These are phyloP conservation scores for Cryptocephalus primarius DNA, from an alignment of 2,888 invertebrate species.

Conservation along the genomic window DNA sequence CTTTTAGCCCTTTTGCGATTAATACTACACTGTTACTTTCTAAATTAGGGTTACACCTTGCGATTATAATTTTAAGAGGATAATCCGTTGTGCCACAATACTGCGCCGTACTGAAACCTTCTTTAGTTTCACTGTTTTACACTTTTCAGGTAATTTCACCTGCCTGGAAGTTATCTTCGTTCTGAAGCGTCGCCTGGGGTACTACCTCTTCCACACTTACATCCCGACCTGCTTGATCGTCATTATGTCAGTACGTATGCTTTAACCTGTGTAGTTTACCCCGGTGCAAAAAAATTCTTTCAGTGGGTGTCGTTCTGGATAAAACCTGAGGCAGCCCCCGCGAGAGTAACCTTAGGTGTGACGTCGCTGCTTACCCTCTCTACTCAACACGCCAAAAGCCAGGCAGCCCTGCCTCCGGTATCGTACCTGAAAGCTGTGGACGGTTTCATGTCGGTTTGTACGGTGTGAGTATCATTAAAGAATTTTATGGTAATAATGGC, in stretches of 20 bases:
- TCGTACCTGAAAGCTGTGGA: conserved; percentile 89
- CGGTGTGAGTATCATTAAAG: conserved; percentile 49
- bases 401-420: conserved; percentile 85
- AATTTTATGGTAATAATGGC: neutral
- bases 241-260: conserved; percentile 73
- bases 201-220: conserved; percentile 88
- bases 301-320: conserved; percentile 95
- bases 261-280: too few relatives aligned
- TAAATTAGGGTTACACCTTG: too few relatives aligned
- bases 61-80: too few relatives aligned
- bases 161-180: conserved; percentile 86
- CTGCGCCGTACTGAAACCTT: too few relatives aligned
- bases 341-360: conserved; percentile 84
- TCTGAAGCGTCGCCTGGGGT: conserved; percentile 77
- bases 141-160: conserved; percentile 69
- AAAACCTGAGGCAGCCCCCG: conserved; percentile 88
- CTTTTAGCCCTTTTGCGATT: too few relatives aligned
- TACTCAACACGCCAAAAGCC: conserved; percentile 88
- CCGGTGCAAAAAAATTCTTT: conserved; percentile 13
- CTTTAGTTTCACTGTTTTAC: too few relatives aligned
- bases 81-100: too few relatives aligned
- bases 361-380: conserved; percentile 81
- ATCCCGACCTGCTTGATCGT: conserved; percentile 90
- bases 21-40: too few relatives aligned
- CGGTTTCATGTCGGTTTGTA: conserved; percentile 88